phyloP scores from a whole-genome alignment of 2,113 vertebrate species.

The Equus quagga region DNA sequence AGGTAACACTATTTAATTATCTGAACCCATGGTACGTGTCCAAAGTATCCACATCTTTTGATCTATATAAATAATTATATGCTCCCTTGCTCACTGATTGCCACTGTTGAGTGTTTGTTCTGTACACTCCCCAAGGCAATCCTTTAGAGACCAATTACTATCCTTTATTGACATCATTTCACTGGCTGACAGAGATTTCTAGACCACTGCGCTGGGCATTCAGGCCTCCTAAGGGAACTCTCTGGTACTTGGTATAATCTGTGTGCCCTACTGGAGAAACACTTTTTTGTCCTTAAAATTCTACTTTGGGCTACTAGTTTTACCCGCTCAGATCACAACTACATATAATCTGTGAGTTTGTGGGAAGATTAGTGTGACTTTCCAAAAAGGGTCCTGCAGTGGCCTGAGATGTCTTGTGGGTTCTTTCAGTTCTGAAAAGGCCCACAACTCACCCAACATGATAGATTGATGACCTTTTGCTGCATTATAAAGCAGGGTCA shows the following conservation, averaged over 20 bases:
- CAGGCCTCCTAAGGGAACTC: neutral
- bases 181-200: neutral
- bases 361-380: neutral
- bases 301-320: neutral
- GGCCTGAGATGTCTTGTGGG: neutral
- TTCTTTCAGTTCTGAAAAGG: constrained; percentile 13
- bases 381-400: neutral
- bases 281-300: neutral
- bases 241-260: neutral
- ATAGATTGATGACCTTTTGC: constrained; percentile 45
- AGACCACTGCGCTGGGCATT: neutral
- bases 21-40: neutral
- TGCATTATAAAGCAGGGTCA: constrained; percentile 45
- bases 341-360: neutral
- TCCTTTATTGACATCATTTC: constrained; percentile 37
- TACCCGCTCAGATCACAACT: neutral
- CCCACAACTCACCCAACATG: neutral
- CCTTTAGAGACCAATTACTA: constrained; percentile 30
- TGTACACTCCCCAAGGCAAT: neutral
- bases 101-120: neutral
- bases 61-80: neutral
- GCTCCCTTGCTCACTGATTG: neutral
- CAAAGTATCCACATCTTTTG: neutral
- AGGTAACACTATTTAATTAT: neutral
- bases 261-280: neutral